phyloP scores from a whole-genome alignment of 1,140 invertebrate species.

The Drosophila arawakana region DNA sequence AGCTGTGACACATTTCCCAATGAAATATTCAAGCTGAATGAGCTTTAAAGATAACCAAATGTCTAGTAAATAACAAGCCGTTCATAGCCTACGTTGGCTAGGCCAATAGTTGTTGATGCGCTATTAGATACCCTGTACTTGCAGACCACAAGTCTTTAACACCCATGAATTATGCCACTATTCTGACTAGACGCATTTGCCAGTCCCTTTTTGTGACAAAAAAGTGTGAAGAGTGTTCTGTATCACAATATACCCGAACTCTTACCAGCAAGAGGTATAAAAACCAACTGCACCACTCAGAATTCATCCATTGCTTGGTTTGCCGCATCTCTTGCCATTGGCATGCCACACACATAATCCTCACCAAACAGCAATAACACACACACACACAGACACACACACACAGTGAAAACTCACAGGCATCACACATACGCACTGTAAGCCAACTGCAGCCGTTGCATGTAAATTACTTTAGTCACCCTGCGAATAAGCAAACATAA shows the following conservation, averaged over 20 bases:
- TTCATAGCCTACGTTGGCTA: too few relatives aligned
- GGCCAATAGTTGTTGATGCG: too few relatives aligned
- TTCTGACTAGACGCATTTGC: too few relatives aligned
- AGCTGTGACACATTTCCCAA: constrained; percentile 1
- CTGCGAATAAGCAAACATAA: background rate
- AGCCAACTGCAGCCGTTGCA: background rate
- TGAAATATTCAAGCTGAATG: constrained; percentile 17
- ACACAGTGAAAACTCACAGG: constrained; percentile 3
- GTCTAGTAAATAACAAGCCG: constrained; percentile 22
- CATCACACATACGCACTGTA: background rate
- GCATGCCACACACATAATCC: constrained; percentile 32
- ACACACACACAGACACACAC: constrained; percentile 17
- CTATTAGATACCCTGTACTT: too few relatives aligned
- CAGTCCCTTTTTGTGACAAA: too few relatives aligned
- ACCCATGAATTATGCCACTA: too few relatives aligned
- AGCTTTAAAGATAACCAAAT: constrained; percentile 22
- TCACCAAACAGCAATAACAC: constrained; percentile 18
- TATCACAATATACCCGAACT: too few relatives aligned
- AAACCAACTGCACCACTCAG: background rate
- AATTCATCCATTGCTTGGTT: constrained; percentile 6
- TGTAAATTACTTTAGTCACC: background rate
- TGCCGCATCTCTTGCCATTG: constrained; percentile 26
- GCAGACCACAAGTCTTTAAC: too few relatives aligned
- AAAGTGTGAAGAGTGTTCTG: too few relatives aligned
- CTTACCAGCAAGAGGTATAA: too few relatives aligned